Evolutionary conservation across 2,113 vertebrate species (phyloP).

Genomic region (Dryoscopus gambensis): DNA sequence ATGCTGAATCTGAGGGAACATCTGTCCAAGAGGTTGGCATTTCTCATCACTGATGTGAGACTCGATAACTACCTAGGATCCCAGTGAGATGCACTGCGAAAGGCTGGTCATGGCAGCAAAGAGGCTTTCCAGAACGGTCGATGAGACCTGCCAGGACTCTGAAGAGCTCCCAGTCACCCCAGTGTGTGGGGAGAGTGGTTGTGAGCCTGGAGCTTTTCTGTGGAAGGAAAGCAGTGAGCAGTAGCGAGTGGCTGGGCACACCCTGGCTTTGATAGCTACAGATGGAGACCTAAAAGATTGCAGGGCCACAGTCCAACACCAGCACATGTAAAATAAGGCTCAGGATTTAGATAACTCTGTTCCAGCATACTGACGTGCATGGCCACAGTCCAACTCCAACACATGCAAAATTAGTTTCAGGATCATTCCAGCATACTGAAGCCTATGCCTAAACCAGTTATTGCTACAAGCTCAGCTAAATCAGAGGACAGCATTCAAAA

Average conservation of each 20-base stretch:
- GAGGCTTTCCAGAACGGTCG: not conserved
- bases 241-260: slow-evolving; percentile 43
- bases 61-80: not conserved
- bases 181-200: not conserved
- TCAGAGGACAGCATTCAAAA: slow-evolving; percentile 5
- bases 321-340: slow-evolving; percentile 69
- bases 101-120: not conserved
- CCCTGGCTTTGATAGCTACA: slow-evolving; percentile 62
- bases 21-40: not conserved
- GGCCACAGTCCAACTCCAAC: slow-evolving; percentile 58
- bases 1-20: not conserved
- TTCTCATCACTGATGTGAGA: not conserved
- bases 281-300: slow-evolving; percentile 67
- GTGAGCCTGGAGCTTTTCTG: not conserved
- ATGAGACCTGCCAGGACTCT: not conserved
- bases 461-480: slow-evolving; percentile 58
- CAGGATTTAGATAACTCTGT: slow-evolving; percentile 68
- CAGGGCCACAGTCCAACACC: slow-evolving; percentile 67
- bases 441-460: slow-evolving; percentile 60
- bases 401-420: slow-evolving; percentile 71
- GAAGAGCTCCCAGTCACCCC: not conserved
- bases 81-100: not conserved
- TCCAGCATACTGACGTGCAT: slow-evolving; percentile 67
- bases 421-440: slow-evolving; percentile 67
- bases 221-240: not conserved